Conservation (phyloP, 2,113 vertebrate species). For the Laticauda colubrina region DNA sequence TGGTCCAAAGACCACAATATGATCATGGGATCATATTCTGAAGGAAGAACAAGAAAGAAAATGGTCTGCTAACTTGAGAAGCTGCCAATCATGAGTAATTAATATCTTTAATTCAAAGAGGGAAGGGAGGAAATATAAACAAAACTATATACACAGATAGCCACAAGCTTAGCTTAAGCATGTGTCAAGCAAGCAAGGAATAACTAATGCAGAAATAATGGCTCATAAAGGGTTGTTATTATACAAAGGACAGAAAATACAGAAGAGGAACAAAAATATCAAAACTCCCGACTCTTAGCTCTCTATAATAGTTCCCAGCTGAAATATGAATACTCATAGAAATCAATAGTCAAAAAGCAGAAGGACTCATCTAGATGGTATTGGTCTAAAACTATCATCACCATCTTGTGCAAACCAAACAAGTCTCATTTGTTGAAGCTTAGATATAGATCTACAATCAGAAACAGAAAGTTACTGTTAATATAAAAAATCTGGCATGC, state of each 20-base stretch:
- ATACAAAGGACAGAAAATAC: neutral
- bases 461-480: neutral
- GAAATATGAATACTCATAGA: neutral
- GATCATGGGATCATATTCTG: neutral
- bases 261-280: neutral
- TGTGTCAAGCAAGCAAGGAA: neutral
- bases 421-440: neutral
- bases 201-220: neutral
- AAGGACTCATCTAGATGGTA: neutral
- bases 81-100: neutral
- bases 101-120: neutral
- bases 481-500: neutral
- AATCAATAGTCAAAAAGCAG: neutral
- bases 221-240: neutral
- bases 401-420: neutral
- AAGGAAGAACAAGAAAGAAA: neutral
- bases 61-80: neutral
- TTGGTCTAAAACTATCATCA: neutral
- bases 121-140: neutral
- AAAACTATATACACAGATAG: neutral
- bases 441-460: neutral
- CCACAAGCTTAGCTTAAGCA: neutral
- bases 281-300: neutral
- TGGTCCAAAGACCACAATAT: neutral
- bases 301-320: neutral